phyloP scores from a whole-genome alignment of 2,113 vertebrate genomes.

The Catharus fuscescens region DNA sequence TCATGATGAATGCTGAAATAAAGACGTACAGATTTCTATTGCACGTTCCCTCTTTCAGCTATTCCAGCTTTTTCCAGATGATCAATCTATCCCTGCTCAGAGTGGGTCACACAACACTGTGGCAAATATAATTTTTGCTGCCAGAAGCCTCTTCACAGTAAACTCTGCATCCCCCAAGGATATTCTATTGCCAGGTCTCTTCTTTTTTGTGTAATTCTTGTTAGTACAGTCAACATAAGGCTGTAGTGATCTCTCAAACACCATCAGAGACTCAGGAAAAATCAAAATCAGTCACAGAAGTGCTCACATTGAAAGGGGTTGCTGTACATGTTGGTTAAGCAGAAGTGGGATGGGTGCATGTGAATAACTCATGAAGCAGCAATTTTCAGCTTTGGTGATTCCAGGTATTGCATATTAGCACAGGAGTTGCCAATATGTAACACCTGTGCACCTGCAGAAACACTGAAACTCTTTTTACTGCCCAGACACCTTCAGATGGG shows the following conservation, averaged over 20 bases:
- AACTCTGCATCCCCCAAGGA: not conserved
- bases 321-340: not conserved
- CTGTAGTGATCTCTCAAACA: not conserved
- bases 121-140: not conserved
- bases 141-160: not conserved
- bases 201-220: not conserved
- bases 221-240: not conserved
- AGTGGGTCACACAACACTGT: not conserved
- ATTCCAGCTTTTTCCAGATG: not conserved
- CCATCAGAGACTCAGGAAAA: not conserved
- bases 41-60: not conserved
- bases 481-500: not conserved
- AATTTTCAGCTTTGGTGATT: not conserved
- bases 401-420: not conserved
- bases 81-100: not conserved
- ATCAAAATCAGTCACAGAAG: not conserved
- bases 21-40: not conserved
- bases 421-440: not conserved
- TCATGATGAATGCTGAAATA: not conserved
- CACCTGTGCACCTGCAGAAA: not conserved
- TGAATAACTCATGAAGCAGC: not conserved
- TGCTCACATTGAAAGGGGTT: not conserved
- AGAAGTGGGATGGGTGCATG: not conserved
- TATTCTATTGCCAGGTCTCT: not conserved
- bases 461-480: not conserved